Evolutionary conservation across 2,888 invertebrate genomes (phyloP), one percentile per base, ranked within the genome.

Genomic region (Limnephilus auricula): DNA sequence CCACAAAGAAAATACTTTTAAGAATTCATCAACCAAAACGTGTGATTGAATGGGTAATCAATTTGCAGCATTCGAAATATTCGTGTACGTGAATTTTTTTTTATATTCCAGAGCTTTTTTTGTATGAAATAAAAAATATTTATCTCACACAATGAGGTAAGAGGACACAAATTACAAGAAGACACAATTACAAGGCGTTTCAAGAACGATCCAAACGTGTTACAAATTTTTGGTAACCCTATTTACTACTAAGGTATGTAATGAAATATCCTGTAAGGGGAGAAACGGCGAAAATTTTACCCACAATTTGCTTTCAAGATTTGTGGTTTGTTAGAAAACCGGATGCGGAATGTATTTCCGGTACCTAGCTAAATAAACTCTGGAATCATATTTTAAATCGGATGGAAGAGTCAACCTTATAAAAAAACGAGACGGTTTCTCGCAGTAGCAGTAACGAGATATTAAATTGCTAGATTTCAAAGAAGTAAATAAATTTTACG

Each of bases 291-390:
- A 82, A 37, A 82, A 82, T 82, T 82, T 25, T 34, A 34, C 65
- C 82, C 82, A 37, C 34, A 82, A 82, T 82, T 82, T 34, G 32
- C 32, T 82, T 82, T 82, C 34, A 82, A 82, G 82, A 82, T 82
- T 82, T 82, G 82, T 82, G 82, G 82, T 82, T 82, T 34, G 34
- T 82, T 82, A 82, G 82, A 37, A 82, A 32, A 82, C 34, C 34
- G 82, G 82, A 82, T 34, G 82, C 82, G 32, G 18, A 37, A 18
- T 34, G 82, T 82, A 82, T 82, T 82, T 82, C 34, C 82, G 25
- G 82, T 34, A 82, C 32, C 25, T 65, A 25, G 65, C 82, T 34
- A n/a, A 34, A 82, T 82, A 82, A 82, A 82, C 82, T 15, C 82
- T 34, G 82, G 34, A 82, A 82, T 82, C 82, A n/a, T 82, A 82